Evolutionary conservation across 2,113 vertebrate genomes (phyloP).

Genomic region (Felis catus): F.catus_Fca126_mat1.0 CM031424.1:66849501-66850000

Average conservation of each 20-base stretch:
- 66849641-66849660: constrained; percentile 23
- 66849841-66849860: constrained; percentile 62
- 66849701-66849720: constrained; percentile 33
- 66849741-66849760: constrained; percentile 35
- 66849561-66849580: constrained; percentile 59
- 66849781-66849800: background rate
- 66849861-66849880: constrained; percentile 47
- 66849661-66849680: constrained; percentile 32
- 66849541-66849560: background rate
- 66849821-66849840: constrained; percentile 10
- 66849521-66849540: background rate
- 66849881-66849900: constrained; percentile 75
- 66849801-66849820: background rate
- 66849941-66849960: constrained; percentile 46
- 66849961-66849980: constrained; percentile 39
- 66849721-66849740: constrained; percentile 44
- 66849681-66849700: constrained; percentile 49
- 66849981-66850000: constrained; percentile 52
- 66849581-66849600: constrained; percentile 66
- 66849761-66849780: constrained; percentile 20
- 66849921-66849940: constrained; percentile 41
- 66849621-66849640: constrained; percentile 60
- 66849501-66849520: constrained; percentile 39
- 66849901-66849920: constrained; percentile 50
- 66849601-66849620: constrained; percentile 42